Evolutionary conservation across 2,797 vertebrate species (phyloP).

Genomic region (Amphiprion clarkii): DNA sequence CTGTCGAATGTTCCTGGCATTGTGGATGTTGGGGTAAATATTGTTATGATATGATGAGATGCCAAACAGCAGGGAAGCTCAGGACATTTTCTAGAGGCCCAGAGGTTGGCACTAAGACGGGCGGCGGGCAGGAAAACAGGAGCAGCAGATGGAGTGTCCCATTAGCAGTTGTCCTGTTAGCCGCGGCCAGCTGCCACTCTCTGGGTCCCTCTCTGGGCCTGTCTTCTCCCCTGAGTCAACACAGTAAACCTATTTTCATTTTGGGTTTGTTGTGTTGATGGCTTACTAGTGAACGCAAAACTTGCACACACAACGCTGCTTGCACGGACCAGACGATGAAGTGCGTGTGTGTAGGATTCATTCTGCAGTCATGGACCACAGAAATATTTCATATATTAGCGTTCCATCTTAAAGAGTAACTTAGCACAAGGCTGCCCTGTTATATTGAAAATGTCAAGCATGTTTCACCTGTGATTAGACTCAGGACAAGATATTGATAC

Average conservation of each 20-base stretch:
- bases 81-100: conserved; percentile 64
- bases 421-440: too few relatives aligned
- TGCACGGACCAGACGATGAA: too few relatives aligned
- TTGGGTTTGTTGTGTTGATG: conserved; percentile 43
- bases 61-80: conserved; percentile 52
- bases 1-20: conserved; percentile 32
- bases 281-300: conserved; percentile 14
- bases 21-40: conserved; percentile 56
- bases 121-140: conserved; percentile 57
- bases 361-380: not conserved
- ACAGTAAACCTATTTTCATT: conserved; percentile 54
- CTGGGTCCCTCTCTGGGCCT: conserved; percentile 62
- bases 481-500: too few relatives aligned
- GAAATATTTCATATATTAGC: not conserved
- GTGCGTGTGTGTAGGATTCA: not conserved
- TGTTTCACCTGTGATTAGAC: not conserved
- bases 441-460: too few relatives aligned
- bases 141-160: conserved; percentile 79
- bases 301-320: conserved; percentile 13
- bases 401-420: too few relatives aligned
- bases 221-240: conserved; percentile 59
- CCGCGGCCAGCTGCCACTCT: conserved; percentile 78
- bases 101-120: conserved; percentile 62
- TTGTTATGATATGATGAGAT: conserved; percentile 55
- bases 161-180: conserved; percentile 77